Base-by-base conservation (phyloP, 2,797 vertebrate genomes). In the Loriculus beryllinus region DNA sequence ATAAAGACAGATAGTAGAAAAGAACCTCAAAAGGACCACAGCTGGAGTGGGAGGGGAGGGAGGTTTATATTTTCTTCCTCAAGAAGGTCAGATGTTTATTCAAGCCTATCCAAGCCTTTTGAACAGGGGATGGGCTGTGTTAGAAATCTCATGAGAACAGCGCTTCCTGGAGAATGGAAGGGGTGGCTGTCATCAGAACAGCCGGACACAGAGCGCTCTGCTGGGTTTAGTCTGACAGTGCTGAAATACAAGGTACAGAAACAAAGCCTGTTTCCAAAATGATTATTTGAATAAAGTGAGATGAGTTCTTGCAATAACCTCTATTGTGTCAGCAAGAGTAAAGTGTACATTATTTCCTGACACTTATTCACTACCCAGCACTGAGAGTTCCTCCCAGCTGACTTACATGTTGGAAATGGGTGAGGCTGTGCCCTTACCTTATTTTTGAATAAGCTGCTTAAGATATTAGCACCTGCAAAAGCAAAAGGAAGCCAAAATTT, bases 61-160 rank as follows among this genome's bases (percentile, higher is more conserved):
- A 91, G 49, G 85, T 93, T 90, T 90, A 69, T 59, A 52, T 88
- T 93, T 94, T 85, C 57, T 78, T 88, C 65, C 48, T 79, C 3
- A 0, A 79, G 89, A 76, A 88, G 91, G 91, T 96, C 85, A 91
- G 82, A 82, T 90, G 31, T 94, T 94, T 95, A 92, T 91, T 97
- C 76, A 96, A 92, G 87, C 67, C 90, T 92, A 9, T 69, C 67
- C 47, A 60, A 91, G 48, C 40, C 86, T 86, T 96, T 93, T 96
- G 79, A 94, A 62, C 69, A 75, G 83, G 67, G 57, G 29, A 67
- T 75, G 47, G 49, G 54, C 89, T 92, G 76, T 76, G 63, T 76
- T 88, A 87, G 57, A 93, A 95, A 51, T 95, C 86, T 78, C 84
- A 52, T 78, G 92, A 90, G 86, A 95, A 51, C 62, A 56, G 51